Conservation (phyloP, 2,797 vertebrate genomes). For the Enteromius anoplus region DNA sequence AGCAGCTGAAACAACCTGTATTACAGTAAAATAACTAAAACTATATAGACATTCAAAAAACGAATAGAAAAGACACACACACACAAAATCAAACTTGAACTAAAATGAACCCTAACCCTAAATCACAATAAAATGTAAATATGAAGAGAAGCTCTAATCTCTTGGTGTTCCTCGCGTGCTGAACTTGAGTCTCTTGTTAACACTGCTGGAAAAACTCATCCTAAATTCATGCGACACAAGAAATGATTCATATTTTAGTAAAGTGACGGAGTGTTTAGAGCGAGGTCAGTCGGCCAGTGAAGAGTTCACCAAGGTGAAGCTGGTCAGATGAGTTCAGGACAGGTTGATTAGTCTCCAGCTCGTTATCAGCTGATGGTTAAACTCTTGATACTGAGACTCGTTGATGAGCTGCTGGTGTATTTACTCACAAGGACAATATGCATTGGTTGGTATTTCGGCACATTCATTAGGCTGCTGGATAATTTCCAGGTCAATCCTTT, state of each 20-base stretch:
- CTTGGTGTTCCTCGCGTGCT: not conserved
- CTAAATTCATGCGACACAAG: not conserved
- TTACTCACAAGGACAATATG: not conserved
- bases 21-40: not conserved
- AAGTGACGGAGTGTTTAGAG: not conserved
- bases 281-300: not conserved
- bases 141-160: not conserved
- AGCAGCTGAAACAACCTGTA: too few species aligned
- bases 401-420: not conserved
- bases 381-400: not conserved
- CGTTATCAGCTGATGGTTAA: not conserved
- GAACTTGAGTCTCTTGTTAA: not conserved
- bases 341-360: not conserved
- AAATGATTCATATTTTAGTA: slow-evolving; percentile 8
- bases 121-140: not conserved
- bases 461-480: not conserved
- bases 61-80: not conserved
- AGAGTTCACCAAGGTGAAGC: not conserved
- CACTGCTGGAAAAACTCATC: not conserved
- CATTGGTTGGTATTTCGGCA: not conserved
- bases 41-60: not conserved
- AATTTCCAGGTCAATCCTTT: not conserved
- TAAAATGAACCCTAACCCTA: too few species aligned
- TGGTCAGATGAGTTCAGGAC: not conserved
- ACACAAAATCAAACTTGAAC: not conserved